phyloP scores from a whole-genome alignment of 2,113 vertebrate species.

The Ciconia stormi region DNA sequence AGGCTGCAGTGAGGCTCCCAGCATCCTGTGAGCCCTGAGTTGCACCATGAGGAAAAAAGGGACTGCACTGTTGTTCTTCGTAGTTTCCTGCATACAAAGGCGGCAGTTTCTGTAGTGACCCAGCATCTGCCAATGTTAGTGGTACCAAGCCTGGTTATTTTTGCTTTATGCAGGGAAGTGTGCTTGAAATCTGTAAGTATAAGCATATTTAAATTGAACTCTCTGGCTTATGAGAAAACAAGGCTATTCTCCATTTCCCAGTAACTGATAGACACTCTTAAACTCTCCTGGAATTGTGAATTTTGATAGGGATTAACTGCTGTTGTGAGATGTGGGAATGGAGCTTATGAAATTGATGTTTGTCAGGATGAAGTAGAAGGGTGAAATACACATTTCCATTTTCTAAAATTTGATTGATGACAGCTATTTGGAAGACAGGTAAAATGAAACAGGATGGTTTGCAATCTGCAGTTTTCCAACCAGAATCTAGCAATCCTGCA shows the following conservation, averaged over 20 bases:
- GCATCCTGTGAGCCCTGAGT: neutral
- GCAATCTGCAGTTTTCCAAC: neutral
- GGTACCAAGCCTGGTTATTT: neutral
- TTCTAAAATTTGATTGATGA: neutral
- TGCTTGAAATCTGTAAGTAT: neutral
- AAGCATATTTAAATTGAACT: neutral
- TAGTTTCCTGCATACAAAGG: neutral
- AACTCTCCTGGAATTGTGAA: neutral
- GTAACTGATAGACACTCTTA: neutral
- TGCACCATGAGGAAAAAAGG: neutral
- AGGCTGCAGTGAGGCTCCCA: neutral
- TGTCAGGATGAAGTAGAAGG: neutral
- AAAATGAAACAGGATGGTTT: neutral
- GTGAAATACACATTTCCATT: neutral
- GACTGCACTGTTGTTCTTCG: rapidly evolving
- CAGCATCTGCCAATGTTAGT: neutral
- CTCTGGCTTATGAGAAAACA: neutral
- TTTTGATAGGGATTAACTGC: neutral
- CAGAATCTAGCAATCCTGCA: neutral
- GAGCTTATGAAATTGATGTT: neutral
- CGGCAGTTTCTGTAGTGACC: neutral
- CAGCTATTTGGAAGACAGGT: neutral
- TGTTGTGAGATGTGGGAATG: neutral
- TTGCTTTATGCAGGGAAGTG: neutral
- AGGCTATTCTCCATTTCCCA: neutral